These are phyloP conservation scores for Cuniculus paca DNA, from an alignment of 2,797 vertebrate species.

Conservation along the genomic window DNA sequence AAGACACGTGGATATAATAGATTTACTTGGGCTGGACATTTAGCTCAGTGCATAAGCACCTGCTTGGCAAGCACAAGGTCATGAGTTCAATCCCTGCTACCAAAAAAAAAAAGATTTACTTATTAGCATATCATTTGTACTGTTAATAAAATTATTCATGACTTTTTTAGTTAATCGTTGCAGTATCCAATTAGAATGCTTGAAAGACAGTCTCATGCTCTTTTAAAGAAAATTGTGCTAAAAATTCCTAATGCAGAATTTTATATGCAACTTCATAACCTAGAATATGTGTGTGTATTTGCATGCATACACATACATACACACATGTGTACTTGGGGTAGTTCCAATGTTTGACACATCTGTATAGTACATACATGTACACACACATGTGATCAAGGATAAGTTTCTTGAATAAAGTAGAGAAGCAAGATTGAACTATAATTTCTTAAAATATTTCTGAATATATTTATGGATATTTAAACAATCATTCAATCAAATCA, in stretches of 20 bases:
- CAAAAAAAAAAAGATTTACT: too few relatives aligned
- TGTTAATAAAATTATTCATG: not conserved
- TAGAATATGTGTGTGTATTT: not conserved
- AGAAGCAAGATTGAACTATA: not conserved
- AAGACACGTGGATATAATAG: not conserved
- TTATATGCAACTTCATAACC: not conserved
- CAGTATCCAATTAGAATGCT: not conserved
- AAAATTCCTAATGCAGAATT: not conserved
- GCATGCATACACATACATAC: not conserved
- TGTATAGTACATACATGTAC: not conserved
- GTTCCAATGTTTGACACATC: not conserved
- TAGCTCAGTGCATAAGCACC: too few relatives aligned
- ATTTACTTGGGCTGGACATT: too few relatives aligned
- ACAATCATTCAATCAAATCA: not conserved
- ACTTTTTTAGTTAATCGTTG: not conserved
- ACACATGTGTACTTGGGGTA: not conserved
- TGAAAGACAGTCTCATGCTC: not conserved
- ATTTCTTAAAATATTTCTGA: conserved; percentile 2
- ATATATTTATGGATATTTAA: not conserved
- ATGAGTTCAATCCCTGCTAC: too few relatives aligned
- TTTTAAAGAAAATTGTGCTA: not conserved
- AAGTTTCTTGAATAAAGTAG: not conserved
- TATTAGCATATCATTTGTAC: not conserved
- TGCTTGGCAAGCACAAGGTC: too few relatives aligned
- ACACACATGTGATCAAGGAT: not conserved